Evolutionary conservation across 2,113 vertebrate species (phyloP), one percentile per base, ranked within the genome.

Genomic region (Phocoena phocoena): DNA sequence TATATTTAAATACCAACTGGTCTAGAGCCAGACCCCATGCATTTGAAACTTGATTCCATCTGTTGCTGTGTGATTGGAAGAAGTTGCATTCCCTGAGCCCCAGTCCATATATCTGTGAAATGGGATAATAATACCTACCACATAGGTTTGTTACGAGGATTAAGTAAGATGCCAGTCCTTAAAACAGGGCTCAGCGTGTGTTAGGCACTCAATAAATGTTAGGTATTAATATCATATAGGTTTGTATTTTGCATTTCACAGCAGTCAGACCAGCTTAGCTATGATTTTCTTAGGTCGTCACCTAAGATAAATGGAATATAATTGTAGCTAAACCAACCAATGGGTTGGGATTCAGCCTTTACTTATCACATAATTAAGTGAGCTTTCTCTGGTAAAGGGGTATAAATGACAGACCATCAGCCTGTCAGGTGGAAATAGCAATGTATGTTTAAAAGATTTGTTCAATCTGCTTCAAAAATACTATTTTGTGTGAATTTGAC

Each of bases 201-300:
- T 53, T 5, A n/a, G 62, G 7, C 1, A 11, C 71, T 71, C 11
- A 41, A 6, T 38, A 47, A 28, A 36, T 23, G 0, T 53, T 68
- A 53, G 18, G 26, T 80, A 5, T 76, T 44, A 14, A 13, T 12
- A 28, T 36, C 20, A 18, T 9, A 6, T 0, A 17, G 0, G 6
- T 50, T 94, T 77, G 14, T 68, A 87, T 41, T 62, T 94, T 85
- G 31, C 38, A 86, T 62, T 94, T 90, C 38, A 68, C 8, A 44
- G 21, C 17, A 71, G 15, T 76, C 67, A 84, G 20, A 5, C 33
- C 23, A 73, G 26, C 33, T 77, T 58, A 62, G 44, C 33, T 82
- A 6, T 71, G 55, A 76, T 80, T 93, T 97, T 93, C 60, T 67
- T 86, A 76, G 20, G 38, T 53, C 88, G 25, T 18, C 67, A 77